Conservation (phyloP, 2,888 invertebrate species). For the Ophonus ardosiacus region DNA sequence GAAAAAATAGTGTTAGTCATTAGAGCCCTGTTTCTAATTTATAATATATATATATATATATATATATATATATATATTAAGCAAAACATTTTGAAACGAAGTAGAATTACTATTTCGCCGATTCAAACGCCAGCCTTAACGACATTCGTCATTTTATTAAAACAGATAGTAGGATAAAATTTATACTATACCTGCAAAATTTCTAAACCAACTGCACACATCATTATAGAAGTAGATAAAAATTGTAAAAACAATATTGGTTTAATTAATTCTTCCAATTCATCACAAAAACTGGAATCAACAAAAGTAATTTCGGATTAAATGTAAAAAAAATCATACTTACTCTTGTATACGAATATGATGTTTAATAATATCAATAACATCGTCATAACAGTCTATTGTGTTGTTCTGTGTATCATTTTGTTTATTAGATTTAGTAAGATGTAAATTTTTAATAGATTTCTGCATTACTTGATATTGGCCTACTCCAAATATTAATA, state of each 20-base stretch:
- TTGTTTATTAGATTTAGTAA: background rate
- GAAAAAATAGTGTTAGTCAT: no score
- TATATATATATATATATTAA: no score
- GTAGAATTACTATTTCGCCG: no score
- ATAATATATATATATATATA: no score
- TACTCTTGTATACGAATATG: conserved; percentile 43
- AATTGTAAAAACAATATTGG: conserved; percentile 1
- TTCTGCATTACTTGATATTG: conserved; percentile 47
- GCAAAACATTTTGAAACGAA: no score
- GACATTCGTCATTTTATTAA: no score
- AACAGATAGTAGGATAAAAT: no score
- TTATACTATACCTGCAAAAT: background rate
- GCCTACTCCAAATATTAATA: conserved; percentile 29
- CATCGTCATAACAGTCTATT: background rate
- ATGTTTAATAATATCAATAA: conserved; percentile 27
- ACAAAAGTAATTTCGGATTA: background rate
- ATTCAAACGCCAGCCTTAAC: no score
- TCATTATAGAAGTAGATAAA: conserved; percentile 1
- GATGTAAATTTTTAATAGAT: conserved; percentile 4
- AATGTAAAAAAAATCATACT: background rate
- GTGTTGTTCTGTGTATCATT: background rate
- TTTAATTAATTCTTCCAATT: background rate
- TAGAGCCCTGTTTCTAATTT: no score
- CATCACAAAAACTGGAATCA: background rate
- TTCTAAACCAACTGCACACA: background rate